A percentile compares a stretch with the other conserved stretches of the same genome.
Evolutionary conservation across 2,797 vertebrate genomes (phyloP).

Genomic region (Fundulus diaphanus): DNA sequence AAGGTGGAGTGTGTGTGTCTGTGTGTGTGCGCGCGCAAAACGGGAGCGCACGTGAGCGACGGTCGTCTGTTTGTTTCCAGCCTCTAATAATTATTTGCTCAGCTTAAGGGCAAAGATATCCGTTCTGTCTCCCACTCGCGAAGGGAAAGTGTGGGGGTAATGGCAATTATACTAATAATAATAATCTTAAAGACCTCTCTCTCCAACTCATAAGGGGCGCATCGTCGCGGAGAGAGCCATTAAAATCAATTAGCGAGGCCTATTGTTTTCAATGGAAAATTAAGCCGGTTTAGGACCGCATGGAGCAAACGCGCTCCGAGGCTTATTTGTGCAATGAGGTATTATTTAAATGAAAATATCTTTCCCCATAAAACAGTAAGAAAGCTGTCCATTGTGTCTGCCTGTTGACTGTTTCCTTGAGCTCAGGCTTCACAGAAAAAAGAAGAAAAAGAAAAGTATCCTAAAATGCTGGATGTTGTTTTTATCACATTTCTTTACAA

Average conservation of each 20-base stretch:
- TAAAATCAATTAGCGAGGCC: conserved; percentile 98
- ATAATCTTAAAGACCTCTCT: conserved; percentile 99
- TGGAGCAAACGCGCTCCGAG: conserved; percentile 60
- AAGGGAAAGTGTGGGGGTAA: conserved; percentile 85
- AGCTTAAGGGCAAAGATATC: conserved; percentile 96
- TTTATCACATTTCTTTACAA: background rate
- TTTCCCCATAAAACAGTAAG: conserved; percentile 86
- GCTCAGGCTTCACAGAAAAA: conserved; percentile 19
- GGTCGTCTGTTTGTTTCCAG: conserved; percentile 97
- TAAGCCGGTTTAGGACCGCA: conserved; percentile 85
- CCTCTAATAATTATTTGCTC: conserved; percentile 99
- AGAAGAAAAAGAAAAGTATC: conserved; percentile 5
- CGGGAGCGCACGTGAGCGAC: conserved; percentile 43
- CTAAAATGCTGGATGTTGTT: background rate
- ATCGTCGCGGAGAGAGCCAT: conserved; percentile 96
- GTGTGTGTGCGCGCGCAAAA: conserved; percentile 14
- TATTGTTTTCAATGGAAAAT: conserved; percentile 94
- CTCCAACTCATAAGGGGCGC: conserved; percentile 96
- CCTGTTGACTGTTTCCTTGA: conserved; percentile 53
- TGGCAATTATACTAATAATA: conserved; percentile 94
- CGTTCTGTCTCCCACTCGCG: conserved; percentile 80
- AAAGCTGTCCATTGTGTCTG: conserved; percentile 44
- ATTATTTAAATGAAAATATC: conserved; percentile 91
- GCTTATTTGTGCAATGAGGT: conserved; percentile 86
- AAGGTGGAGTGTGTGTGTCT: conserved; percentile 51